These are phyloP conservation scores for Ctenomys sociabilis DNA, from an alignment of 2,113 vertebrate species.

Conservation along the genomic window DNA sequence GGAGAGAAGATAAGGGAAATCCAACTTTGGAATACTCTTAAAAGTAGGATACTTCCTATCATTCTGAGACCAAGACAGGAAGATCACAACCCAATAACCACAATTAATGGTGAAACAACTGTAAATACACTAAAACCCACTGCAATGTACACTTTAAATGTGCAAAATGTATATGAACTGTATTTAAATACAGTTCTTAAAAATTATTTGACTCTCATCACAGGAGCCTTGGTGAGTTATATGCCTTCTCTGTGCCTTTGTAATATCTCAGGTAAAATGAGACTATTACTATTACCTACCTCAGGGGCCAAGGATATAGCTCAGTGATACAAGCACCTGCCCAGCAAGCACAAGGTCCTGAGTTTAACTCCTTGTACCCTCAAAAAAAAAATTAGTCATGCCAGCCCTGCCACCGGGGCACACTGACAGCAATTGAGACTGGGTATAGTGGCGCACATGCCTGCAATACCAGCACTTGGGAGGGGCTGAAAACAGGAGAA, in stretches of 20 bases:
- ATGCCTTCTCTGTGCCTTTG: not conserved
- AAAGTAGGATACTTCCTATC: not conserved
- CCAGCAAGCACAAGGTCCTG: too few species aligned
- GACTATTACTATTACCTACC: not conserved
- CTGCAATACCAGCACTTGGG: too few species aligned
- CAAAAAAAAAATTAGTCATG: not conserved
- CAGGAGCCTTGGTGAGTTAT: not conserved
- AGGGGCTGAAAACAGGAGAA: too few species aligned
- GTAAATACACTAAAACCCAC: not conserved
- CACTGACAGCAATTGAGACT: too few species aligned
- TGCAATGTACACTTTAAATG: not conserved
- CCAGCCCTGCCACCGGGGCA: too few species aligned
- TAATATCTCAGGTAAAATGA: not conserved
- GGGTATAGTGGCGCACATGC: too few species aligned
- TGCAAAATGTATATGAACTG: not conserved
- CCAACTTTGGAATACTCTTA: not conserved
- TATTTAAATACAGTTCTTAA: not conserved
- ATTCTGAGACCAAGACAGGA: not conserved
- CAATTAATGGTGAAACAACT: not conserved
- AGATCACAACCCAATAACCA: not conserved
- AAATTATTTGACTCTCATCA: not conserved
- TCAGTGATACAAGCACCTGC: too few species aligned
- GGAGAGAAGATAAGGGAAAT: not conserved
- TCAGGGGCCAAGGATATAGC: not conserved
- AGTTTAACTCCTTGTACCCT: not conserved